Base-by-base conservation (phyloP, 1,140 invertebrate genomes). In the Idris sp. region DNA sequence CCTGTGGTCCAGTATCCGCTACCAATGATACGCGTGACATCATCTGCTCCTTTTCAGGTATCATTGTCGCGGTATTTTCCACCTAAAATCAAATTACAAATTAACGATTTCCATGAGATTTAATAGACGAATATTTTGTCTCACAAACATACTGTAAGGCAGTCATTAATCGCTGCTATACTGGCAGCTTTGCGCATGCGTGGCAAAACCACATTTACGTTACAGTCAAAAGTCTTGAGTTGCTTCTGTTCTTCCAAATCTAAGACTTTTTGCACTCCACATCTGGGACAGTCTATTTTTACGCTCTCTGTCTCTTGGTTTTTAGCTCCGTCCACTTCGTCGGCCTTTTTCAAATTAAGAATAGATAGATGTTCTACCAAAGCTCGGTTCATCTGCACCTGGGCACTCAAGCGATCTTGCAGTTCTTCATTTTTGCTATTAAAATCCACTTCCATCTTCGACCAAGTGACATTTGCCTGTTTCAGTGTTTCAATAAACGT, bases 401-500 rank as follows among this genome's bases (percentile, higher is more conserved):
- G 80, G 0, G 78, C 74, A 14, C 64, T 58, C 13, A 81, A 36
- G 4, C 76, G 65, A 3, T 76, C 73, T 38, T 44, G 59, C 53
- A 77, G 40, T n/a, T 79, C 76, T 11, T 64, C 40, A 13, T 79
- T 58, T 15, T 78, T 78, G 31, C 72, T 74, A 16, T 81, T 81
- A 46, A 87, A 87, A n/a, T 82, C 77, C 0, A 74, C 68, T 33
- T 88, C 87, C 14, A 87, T 77, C 18, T 83, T 81, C 1, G 83
- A 81, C 81, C 89, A 86, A n/a, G 87, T 88, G 4, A 79, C 73
- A 49, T 89, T 88, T 4, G 87, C 86, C 43, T 88, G 81, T 35
- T 82, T 79, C 9, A 89, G 56, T 0, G 86, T 88, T 62, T 88
- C 84, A 9, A 80, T 78, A 58, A 88, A 88, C 1, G 87, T 86